These are phyloP conservation scores for Stigmatopora argus DNA, from an alignment of 2,113 vertebrate genomes.

Conservation along the genomic window DNA sequence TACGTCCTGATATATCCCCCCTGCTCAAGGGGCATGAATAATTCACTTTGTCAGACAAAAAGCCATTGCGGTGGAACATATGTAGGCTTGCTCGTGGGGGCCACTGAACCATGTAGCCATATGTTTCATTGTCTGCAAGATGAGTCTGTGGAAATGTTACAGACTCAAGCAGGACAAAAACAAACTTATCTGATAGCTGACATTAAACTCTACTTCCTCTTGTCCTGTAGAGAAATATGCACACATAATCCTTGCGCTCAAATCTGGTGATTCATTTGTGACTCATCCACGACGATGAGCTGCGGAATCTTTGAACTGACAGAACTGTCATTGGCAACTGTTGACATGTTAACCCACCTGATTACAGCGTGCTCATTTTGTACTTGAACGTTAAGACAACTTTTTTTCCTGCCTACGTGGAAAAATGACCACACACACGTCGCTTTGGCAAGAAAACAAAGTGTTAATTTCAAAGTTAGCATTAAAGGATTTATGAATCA, in stretches of 20 bases:
- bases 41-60: conserved; percentile 57
- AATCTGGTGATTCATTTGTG: conserved; percentile 54
- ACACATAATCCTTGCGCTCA: conserved; percentile 42
- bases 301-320: conserved; percentile 42
- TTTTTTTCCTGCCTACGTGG: conserved; percentile 7
- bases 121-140: conserved; percentile 39
- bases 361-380: conserved; percentile 33
- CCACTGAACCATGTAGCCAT: conserved; percentile 41
- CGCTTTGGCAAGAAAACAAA: conserved; percentile 11
- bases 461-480: conserved; percentile 26
- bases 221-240: conserved; percentile 14
- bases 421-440: conserved; percentile 40
- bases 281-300: conserved; percentile 55
- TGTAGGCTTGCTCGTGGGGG: conserved; percentile 46
- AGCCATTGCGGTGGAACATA: conserved; percentile 58
- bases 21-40: conserved; percentile 56
- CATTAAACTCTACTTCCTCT: conserved; percentile 30
- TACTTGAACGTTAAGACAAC: conserved; percentile 54
- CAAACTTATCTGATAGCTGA: conserved; percentile 27
- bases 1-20: conserved; percentile 63
- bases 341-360: conserved; percentile 62
- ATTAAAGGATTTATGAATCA: conserved; percentile 23
- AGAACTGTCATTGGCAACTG: conserved; percentile 48
- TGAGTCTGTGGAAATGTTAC: conserved; percentile 12
- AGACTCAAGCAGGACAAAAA: conserved; percentile 23